Evolutionary conservation across 2,113 vertebrate genomes (phyloP).

Genomic region (Mohoua ochrocephala): DNA sequence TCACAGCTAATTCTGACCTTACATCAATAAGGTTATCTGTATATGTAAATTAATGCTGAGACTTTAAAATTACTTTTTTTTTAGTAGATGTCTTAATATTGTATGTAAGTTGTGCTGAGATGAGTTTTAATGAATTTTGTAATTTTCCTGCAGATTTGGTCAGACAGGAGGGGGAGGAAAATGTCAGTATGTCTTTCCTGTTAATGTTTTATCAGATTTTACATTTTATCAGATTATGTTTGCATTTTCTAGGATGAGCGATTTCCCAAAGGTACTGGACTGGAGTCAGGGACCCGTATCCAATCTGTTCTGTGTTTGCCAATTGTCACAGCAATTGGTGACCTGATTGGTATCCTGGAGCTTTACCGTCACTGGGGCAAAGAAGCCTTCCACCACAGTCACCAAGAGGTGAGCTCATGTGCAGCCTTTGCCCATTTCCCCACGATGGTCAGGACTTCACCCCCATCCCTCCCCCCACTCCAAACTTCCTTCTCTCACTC

Average conservation of each 20-base stretch:
- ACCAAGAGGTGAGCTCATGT: slow-evolving; percentile 85
- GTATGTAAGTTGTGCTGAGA: not conserved
- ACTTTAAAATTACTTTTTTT: not conserved
- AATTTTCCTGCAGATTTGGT: not conserved
- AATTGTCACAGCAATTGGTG: slow-evolving; percentile 93
- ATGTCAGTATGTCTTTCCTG: not conserved
- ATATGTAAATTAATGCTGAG: not conserved
- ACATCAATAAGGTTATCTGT: not conserved
- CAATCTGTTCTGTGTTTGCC: slow-evolving; percentile 96
- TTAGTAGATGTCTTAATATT: not conserved
- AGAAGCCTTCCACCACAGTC: slow-evolving; percentile 89
- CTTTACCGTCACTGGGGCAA: slow-evolving; percentile 91
- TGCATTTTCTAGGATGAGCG: slow-evolving; percentile 83
- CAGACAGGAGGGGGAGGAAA: not conserved
- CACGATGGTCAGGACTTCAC: not conserved
- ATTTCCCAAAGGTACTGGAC: slow-evolving; percentile 93
- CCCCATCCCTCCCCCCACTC: accelerated
- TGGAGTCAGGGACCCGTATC: slow-evolving; percentile 90
- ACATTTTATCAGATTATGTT: not conserved
- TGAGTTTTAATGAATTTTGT: not conserved
- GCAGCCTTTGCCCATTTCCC: not conserved
- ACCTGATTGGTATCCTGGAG: slow-evolving; percentile 94
- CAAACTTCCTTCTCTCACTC: not conserved
- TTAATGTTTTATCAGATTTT: not conserved
- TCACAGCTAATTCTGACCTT: not conserved